Conservation (phyloP, 2,888 invertebrate species). For the Apodemia zela region DNA sequence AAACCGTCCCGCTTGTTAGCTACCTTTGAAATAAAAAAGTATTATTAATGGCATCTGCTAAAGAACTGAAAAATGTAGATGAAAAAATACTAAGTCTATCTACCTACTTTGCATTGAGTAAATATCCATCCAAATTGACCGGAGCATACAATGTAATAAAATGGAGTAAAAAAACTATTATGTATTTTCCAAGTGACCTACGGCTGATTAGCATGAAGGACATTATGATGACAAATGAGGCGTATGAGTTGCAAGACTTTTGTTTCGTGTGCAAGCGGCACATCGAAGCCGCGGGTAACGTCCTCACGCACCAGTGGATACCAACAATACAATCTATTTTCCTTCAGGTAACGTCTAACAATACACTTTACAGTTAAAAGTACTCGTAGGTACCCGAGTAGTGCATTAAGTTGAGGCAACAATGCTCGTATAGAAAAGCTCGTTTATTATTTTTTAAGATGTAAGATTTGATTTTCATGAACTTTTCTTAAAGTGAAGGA, state of each 20-base stretch:
- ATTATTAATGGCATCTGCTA: no score
- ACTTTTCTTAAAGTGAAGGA: no score
- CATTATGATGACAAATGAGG: conserved; percentile 78
- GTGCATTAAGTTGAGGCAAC: neutral
- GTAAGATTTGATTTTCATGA: no score
- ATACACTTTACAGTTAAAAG: neutral
- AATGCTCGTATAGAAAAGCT: no score
- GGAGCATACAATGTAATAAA: neutral
- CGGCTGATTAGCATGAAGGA: conserved; percentile 81
- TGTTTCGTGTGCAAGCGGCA: conserved; percentile 71
- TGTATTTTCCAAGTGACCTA: conserved; percentile 68
- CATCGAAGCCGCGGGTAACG: conserved; percentile 84
- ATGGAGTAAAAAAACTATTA: neutral
- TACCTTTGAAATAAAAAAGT: no score
- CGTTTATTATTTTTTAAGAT: no score
- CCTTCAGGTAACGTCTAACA: conserved; percentile 63
- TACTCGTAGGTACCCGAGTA: neutral
- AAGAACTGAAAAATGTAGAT: neutral
- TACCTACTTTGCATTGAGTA: neutral
- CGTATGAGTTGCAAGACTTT: conserved; percentile 86
- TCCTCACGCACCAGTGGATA: conserved; percentile 83
- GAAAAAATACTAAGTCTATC: no score
- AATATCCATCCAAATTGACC: neutral
- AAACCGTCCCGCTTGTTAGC: no score
- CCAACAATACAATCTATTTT: conserved; percentile 83